A percentile compares a stretch with the other conserved stretches of the same genome.
Conservation (phyloP, 2,113 vertebrate species). For the Daboia siamensis region DNA sequence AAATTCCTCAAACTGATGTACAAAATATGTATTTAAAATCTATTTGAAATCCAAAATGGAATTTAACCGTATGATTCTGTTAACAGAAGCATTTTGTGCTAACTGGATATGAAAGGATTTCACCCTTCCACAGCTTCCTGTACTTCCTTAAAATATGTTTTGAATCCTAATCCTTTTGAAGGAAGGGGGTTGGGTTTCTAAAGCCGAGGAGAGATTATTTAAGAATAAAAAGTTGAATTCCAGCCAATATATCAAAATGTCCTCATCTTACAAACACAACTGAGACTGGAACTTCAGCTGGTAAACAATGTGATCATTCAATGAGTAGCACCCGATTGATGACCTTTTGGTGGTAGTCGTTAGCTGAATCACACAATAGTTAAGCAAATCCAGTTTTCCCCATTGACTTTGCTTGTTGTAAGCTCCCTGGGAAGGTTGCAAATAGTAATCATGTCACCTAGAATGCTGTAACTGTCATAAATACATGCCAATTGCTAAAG, state of each 20-base stretch:
- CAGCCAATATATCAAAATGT: neutral
- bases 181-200: neutral
- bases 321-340: neutral
- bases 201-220: neutral
- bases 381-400: neutral
- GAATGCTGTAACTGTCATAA: neutral
- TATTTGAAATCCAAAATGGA: neutral
- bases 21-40: neutral
- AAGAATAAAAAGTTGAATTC: neutral
- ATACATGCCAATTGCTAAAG: neutral
- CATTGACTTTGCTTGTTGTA: neutral
- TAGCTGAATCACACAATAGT: neutral
- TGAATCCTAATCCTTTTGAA: neutral
- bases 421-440: neutral
- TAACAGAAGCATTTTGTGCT: neutral
- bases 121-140: neutral
- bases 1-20: neutral
- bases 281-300: neutral
- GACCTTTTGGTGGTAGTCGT: neutral
- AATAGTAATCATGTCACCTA: neutral
- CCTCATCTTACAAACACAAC: neutral
- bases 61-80: neutral
- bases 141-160: neutral
- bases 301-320: neutral
- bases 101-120: neutral